A percentile compares a stretch with the other conserved stretches of the same genome.
Evolutionary conservation across 2,113 vertebrate species (phyloP).

Genomic region (Xenopus laevis): DNA sequence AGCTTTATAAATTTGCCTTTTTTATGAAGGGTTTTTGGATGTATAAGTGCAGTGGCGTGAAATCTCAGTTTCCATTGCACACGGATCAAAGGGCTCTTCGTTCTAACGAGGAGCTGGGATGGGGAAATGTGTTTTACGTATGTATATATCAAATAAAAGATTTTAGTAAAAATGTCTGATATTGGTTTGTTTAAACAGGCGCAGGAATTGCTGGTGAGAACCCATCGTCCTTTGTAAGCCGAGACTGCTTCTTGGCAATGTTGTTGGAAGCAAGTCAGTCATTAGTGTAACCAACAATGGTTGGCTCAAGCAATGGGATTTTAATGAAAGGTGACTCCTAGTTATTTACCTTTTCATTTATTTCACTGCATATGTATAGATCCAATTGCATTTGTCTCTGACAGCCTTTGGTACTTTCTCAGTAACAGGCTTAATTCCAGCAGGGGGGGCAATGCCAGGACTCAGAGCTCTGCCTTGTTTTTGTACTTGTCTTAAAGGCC

Average conservation of each 20-base stretch:
- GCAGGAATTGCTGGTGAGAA: slow-evolving; percentile 1
- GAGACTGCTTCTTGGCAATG: not conserved
- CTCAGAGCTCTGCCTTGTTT: too few species aligned
- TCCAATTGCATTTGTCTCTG: not conserved
- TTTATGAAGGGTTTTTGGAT: not conserved
- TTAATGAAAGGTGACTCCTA: not conserved
- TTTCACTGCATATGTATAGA: not conserved
- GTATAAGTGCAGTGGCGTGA: not conserved
- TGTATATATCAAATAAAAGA: slow-evolving; percentile 6
- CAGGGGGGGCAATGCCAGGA: too few species aligned
- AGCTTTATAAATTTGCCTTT: not conserved
- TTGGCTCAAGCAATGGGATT: not conserved
- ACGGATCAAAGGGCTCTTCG: not conserved
- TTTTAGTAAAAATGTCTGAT: slow-evolving; percentile 8
- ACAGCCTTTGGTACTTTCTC: not conserved
- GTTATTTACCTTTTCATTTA: not conserved
- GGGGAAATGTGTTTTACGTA: not conserved
- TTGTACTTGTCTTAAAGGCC: too few species aligned
- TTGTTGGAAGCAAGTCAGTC: not conserved
- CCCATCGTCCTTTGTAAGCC: not conserved
- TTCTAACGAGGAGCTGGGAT: not conserved
- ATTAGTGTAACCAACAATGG: not conserved
- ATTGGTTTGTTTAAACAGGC: not conserved
- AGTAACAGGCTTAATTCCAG: too few species aligned
- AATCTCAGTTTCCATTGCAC: not conserved